Evolutionary conservation across 2,888 invertebrate species (phyloP).

Genomic region (Caenorhabditis imperialis): DNA sequence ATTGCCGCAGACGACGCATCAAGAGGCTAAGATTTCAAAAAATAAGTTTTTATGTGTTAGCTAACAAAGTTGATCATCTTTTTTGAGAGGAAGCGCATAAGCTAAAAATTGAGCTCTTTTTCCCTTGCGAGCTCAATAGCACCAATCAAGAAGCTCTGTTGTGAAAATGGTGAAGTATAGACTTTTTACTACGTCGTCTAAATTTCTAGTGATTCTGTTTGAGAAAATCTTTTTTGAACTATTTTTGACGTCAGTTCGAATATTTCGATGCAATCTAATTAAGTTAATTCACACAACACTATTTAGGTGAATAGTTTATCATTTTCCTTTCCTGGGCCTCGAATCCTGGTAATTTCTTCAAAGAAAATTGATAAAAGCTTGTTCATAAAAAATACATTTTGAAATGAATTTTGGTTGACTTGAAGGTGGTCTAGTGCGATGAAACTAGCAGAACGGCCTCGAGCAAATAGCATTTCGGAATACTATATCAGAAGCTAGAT

Average conservation of each 20-base stretch:
- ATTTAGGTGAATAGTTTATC: too few species aligned
- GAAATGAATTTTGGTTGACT: slow-evolving; percentile 33
- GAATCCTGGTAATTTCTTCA: too few species aligned
- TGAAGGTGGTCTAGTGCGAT: slow-evolving; percentile 65
- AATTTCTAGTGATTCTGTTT: too few species aligned
- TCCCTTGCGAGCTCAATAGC: slow-evolving; percentile 29
- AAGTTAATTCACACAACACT: too few species aligned
- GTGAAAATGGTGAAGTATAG: not conserved
- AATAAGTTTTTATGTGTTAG: not conserved
- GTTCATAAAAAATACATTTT: slow-evolving; percentile 42
- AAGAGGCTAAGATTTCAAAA: not conserved
- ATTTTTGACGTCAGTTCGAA: too few species aligned
- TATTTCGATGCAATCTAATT: too few species aligned
- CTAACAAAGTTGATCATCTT: slow-evolving; percentile 7
- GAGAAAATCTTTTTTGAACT: too few species aligned
- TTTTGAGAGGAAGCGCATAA: slow-evolving; percentile 7
- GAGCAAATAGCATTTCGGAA: slow-evolving; percentile 69
- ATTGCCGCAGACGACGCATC: slow-evolving; percentile 50
- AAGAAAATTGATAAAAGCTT: too few species aligned
- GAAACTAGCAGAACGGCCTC: slow-evolving; percentile 69
- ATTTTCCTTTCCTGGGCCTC: too few species aligned
- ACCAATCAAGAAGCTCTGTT: slow-evolving; percentile 26
- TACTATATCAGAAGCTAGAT: too few species aligned
- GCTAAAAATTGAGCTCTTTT: slow-evolving; percentile 18
- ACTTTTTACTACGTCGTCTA: too few species aligned